Conservation (phyloP, 1,140 invertebrate species). For the Lucilia cuprina region DNA sequence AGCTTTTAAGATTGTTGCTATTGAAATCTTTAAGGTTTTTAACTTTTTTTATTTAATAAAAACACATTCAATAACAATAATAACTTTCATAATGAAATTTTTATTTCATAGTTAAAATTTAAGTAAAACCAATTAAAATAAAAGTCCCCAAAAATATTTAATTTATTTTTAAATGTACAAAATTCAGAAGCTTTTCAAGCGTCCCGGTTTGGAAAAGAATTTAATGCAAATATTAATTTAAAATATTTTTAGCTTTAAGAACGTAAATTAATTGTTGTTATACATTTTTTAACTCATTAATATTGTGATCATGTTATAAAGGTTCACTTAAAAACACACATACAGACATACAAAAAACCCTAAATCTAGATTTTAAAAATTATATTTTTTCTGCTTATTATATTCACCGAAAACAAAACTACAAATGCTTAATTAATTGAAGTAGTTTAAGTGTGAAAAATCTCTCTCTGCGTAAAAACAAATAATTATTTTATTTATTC, state of each 20-base stretch:
- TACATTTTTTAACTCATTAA: slow-evolving; percentile 26
- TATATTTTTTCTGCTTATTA: too few relatives aligned
- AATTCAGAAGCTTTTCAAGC: neutral
- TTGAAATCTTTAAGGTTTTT: neutral
- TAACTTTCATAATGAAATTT: neutral
- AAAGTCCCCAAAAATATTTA: neutral
- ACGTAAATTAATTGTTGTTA: slow-evolving; percentile 33
- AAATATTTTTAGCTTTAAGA: slow-evolving; percentile 30
- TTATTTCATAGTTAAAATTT: neutral
- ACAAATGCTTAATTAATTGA: too few relatives aligned
- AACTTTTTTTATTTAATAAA: too few relatives aligned
- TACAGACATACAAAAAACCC: too few relatives aligned
- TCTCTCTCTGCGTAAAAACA: too few relatives aligned
- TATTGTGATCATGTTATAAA: slow-evolving; percentile 11
- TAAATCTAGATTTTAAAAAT: too few relatives aligned
- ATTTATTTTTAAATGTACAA: neutral
- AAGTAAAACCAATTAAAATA: neutral
- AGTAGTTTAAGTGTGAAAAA: too few relatives aligned
- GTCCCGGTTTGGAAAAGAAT: neutral
- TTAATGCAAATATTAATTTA: slow-evolving; percentile 12
- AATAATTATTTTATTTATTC: too few relatives aligned
- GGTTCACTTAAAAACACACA: too few relatives aligned
- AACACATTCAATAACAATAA: neutral
- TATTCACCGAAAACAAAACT: too few relatives aligned
- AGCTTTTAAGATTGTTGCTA: neutral